Evolutionary conservation across 2,113 vertebrate genomes (phyloP).

Genomic region (Elephantulus edwardii): DNA sequence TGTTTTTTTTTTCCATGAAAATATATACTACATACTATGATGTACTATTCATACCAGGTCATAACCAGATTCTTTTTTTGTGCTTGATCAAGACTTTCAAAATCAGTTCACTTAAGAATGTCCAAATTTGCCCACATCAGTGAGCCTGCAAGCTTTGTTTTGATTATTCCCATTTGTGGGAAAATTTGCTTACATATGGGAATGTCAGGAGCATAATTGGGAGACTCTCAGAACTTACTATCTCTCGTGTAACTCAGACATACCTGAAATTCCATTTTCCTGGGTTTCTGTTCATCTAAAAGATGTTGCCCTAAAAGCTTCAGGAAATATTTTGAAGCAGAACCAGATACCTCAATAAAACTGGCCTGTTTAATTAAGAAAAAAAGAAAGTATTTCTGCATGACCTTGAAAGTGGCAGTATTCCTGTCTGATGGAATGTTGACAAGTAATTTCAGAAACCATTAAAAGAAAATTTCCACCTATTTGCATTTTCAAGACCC

Average conservation of each 20-base stretch:
- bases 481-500: conserved; percentile 20
- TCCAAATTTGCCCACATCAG: not conserved
- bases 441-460: conserved; percentile 20
- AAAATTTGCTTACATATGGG: conserved; percentile 29
- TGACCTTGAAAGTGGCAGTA: not conserved
- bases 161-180: conserved; percentile 57
- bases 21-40: not conserved
- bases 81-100: conserved; percentile 37
- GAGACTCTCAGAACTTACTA: conserved; percentile 13
- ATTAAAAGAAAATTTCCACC: not conserved
- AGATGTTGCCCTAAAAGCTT: conserved; percentile 14
- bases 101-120: conserved; percentile 15
- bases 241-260: not conserved
- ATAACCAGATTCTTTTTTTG: not conserved
- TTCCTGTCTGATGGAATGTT: not conserved
- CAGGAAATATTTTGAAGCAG: conserved; percentile 46
- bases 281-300: conserved; percentile 26
- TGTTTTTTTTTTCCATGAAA: conserved; percentile 22
- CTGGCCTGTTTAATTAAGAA: not conserved
- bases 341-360: not conserved
- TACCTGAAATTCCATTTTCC: conserved; percentile 34
- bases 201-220: conserved; percentile 27
- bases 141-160: conserved; percentile 14
- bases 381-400: not conserved
- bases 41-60: not conserved